Percentiles rank a stretch among this genome's conserved stretches.
These are phyloP conservation scores for Alloscopus bannaensis DNA, from an alignment of 2,888 invertebrate species.

Conservation along the genomic window DNA sequence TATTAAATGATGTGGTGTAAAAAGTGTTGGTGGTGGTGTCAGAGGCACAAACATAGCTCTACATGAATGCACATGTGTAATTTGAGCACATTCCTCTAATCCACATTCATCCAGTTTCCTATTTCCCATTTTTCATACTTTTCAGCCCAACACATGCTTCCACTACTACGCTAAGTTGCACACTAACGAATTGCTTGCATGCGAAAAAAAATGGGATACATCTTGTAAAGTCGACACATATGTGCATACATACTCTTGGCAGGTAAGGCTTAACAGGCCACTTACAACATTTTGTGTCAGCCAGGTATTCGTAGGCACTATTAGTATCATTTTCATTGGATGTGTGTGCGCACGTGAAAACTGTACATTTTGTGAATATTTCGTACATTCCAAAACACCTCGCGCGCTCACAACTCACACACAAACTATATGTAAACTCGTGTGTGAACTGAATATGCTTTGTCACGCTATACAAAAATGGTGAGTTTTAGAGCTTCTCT, in stretches of 20 bases:
- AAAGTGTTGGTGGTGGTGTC: too few relatives aligned
- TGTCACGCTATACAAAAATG: conserved; percentile 9
- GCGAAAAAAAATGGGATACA: background rate
- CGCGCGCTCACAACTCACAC: too few relatives aligned
- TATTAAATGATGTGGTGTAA: too few relatives aligned
- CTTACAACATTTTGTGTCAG: too few relatives aligned
- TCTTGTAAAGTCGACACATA: background rate
- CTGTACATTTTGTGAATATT: background rate
- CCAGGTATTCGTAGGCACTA: background rate
- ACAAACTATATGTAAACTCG: too few relatives aligned
- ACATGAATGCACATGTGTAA: too few relatives aligned
- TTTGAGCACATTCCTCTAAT: too few relatives aligned
- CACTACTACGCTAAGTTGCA: background rate
- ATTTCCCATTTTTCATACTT: conserved; percentile 17
- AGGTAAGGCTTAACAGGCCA: too few relatives aligned
- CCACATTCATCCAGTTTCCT: conserved; percentile 5
- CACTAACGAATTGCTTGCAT: conserved; percentile 2
- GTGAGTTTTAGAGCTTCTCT: too few relatives aligned
- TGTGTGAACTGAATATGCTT: conserved; percentile 11
- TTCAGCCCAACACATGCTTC: background rate
- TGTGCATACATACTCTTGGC: conserved; percentile 1
- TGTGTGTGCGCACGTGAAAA: background rate
- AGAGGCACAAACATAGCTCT: too few relatives aligned
- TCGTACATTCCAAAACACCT: background rate
- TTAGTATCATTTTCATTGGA: background rate